Percentiles rank a stretch among this genome's conserved stretches.
These are phyloP conservation scores for Orientallactaga bullata DNA, from an alignment of 2,113 vertebrate species.

Conservation along the genomic window DNA sequence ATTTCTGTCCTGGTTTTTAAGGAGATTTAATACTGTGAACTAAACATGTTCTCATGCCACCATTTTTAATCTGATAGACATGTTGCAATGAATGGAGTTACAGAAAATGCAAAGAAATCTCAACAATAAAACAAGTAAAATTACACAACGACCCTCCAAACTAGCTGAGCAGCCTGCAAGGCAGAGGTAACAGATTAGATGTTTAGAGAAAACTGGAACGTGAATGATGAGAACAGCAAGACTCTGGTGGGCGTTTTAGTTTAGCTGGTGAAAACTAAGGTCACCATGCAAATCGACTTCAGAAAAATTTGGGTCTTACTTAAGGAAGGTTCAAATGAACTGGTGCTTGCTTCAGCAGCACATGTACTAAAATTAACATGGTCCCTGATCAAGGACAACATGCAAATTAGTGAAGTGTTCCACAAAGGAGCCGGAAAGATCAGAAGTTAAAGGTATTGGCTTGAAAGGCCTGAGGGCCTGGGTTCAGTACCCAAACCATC, in stretches of 20 bases:
- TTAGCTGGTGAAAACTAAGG: background rate
- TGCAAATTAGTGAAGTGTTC: background rate
- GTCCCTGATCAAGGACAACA: background rate
- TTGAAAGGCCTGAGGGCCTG: no score
- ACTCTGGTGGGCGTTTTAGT: background rate
- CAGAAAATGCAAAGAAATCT: background rate
- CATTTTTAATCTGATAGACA: background rate
- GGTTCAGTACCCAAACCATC: no score
- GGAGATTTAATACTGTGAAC: background rate
- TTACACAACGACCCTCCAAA: background rate
- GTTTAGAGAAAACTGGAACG: background rate
- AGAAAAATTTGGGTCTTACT: background rate
- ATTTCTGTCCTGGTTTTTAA: background rate
- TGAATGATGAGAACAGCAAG: background rate
- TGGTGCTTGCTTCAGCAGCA: no score
- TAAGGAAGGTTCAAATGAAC: background rate
- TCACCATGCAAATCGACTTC: background rate
- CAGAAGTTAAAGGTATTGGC: no score
- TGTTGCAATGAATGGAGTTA: background rate
- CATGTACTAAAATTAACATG: background rate
- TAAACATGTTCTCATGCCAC: background rate
- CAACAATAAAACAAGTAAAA: background rate
- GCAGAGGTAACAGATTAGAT: background rate
- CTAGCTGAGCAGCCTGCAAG: background rate
- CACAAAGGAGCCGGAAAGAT: no score